Evolutionary conservation across 2,113 vertebrate genomes (phyloP), one percentile per base, ranked within the genome.

Genomic region (Lichenostomus cassidix): DNA sequence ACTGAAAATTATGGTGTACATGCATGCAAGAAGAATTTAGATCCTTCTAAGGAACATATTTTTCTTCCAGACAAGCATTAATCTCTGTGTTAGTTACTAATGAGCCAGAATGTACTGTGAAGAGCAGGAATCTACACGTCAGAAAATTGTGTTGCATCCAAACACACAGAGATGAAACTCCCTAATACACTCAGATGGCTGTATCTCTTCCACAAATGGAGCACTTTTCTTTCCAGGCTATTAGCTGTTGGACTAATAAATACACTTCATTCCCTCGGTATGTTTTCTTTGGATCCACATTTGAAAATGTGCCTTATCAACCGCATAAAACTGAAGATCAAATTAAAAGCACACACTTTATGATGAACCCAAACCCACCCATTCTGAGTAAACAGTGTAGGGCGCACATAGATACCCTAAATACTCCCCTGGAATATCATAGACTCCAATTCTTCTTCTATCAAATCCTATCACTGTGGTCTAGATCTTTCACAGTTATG

Each of bases 351-450:
- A 56, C 4, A 31, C 1, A 8, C 6, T 91, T 52, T 4, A 62
- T 17, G 35, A 83, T 18, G 8, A 92, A 90, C 24, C 15, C 60
- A 63, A 95, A 69, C 7, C 28, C 17, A 76, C 5, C 6, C 12
- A 23, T 62, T 53, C 25, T 58, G 27, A 27, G 25, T 73, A 52
- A 91, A 37, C 49, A 27, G 33, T 15, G 18, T 39, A 74, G 44
- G 29, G 46, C 0, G 0, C n/a, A n/a, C 19, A 55, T 0, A 60
- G 39, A 33, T 83, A 35, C 7, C 20, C 23, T 10, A 63, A 12
- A 21, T 42, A 33, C 5, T 64, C 22, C 11, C 29, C 9, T n/a
- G 29, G 33, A 70, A 67, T 27, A 39, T 17, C 16, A 41, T 29
- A 84, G 47, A 67, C 31, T 52, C 28, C 44, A 79, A 22, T 60